phyloP scores from a whole-genome alignment of 2,888 invertebrate genomes.

The Suillia variegata region DNA sequence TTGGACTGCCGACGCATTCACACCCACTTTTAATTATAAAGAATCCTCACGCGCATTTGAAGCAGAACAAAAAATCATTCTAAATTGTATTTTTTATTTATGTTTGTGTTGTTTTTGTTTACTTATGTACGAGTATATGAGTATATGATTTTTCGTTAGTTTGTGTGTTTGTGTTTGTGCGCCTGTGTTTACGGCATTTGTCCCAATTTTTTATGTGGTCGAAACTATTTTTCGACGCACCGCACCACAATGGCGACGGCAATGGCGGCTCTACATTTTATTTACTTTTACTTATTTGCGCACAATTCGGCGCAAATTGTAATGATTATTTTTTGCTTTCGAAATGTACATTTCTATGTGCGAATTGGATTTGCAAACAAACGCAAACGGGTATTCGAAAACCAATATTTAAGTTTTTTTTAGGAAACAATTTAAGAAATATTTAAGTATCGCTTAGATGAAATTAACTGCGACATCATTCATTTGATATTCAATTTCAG shows the following conservation, averaged over 20 bases:
- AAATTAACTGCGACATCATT: too few species aligned
- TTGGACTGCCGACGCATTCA: too few species aligned
- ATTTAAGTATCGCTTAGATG: too few species aligned
- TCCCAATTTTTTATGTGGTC: background rate
- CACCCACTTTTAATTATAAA: too few species aligned
- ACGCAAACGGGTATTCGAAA: too few species aligned
- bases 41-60: too few species aligned
- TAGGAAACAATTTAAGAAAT: too few species aligned
- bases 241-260: background rate
- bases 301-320: background rate
- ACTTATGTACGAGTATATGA: background rate
- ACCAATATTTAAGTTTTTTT: too few species aligned
- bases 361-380: too few species aligned
- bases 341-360: background rate
- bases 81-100: background rate
- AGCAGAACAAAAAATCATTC: background rate
- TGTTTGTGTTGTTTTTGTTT: conserved; percentile 5
- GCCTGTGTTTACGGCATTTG: background rate
- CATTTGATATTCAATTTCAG: too few species aligned
- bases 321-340: background rate
- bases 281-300: background rate
- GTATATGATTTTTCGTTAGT: background rate
- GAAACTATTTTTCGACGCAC: background rate
- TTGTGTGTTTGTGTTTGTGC: conserved; percentile 1
- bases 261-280: background rate